Evolutionary conservation across 2,888 invertebrate genomes (phyloP).

Genomic region (Marasmarcha lunaedactyla): DNA sequence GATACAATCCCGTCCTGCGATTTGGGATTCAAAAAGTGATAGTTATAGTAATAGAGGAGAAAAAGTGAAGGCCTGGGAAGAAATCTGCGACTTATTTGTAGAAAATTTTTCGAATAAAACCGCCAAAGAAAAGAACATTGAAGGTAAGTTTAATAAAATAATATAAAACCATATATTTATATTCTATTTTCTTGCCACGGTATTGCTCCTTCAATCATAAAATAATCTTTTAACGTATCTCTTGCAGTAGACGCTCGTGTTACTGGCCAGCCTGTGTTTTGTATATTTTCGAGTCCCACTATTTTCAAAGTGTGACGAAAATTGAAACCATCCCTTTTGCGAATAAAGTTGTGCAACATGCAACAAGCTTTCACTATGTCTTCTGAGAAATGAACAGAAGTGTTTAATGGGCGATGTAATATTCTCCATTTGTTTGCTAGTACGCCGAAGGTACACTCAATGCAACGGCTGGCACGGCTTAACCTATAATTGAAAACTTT

Average conservation of each 20-base stretch:
- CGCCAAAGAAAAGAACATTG: slow-evolving; percentile 19
- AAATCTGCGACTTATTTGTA: slow-evolving; percentile 19
- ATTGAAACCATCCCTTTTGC: slow-evolving; percentile 13
- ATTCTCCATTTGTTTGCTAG: slow-evolving; percentile 4
- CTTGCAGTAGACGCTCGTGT: slow-evolving; percentile 15
- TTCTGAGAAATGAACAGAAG: neutral
- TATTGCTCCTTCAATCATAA: slow-evolving; percentile 19
- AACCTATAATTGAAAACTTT: slow-evolving; percentile 5
- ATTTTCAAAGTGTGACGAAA: slow-evolving; percentile 15
- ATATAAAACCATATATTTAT: slow-evolving; percentile 16
- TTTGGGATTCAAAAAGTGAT: slow-evolving; percentile 19
- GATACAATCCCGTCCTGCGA: slow-evolving; percentile 19
- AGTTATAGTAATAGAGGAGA: slow-evolving; percentile 17
- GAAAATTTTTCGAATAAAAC: slow-evolving; percentile 14
- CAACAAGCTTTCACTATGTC: slow-evolving; percentile 5
- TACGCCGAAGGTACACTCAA: neutral
- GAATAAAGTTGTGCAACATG: slow-evolving; percentile 11
- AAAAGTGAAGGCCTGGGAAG: slow-evolving; percentile 20
- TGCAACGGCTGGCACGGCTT: slow-evolving; percentile 2
- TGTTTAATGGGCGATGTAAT: slow-evolving; percentile 2
- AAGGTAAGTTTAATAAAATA: slow-evolving; percentile 16
- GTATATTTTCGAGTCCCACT: slow-evolving; percentile 16
- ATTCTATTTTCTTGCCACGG: slow-evolving; percentile 19
- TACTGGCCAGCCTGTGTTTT: slow-evolving; percentile 14
- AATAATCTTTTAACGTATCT: slow-evolving; percentile 19